Evolutionary conservation across 2,888 invertebrate genomes (phyloP).

Genomic region (Bruchidius siliquastri): DNA sequence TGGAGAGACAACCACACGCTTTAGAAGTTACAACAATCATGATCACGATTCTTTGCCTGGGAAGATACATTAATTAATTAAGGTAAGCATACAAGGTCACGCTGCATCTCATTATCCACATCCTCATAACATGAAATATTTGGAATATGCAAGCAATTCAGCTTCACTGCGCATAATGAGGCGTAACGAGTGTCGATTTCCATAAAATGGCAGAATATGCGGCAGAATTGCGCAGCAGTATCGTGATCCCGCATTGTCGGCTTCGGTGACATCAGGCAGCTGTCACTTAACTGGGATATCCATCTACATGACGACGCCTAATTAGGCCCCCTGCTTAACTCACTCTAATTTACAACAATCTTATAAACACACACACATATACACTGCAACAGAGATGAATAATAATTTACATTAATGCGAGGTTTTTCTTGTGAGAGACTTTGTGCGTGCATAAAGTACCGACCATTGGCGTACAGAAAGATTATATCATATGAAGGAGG

Average conservation of each 20-base stretch:
- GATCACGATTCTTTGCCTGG: too few species aligned
- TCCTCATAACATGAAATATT: background rate
- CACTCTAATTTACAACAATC: constrained; percentile 30
- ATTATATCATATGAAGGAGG: too few species aligned
- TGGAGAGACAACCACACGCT: too few species aligned
- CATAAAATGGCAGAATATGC: constrained; percentile 39
- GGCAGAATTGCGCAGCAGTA: constrained; percentile 36
- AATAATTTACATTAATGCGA: constrained; percentile 31
- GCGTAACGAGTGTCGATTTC: constrained; percentile 17
- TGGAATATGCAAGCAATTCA: background rate
- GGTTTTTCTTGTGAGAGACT: constrained; percentile 27
- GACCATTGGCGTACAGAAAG: background rate
- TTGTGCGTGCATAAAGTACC: background rate
- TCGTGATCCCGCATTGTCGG: constrained; percentile 4
- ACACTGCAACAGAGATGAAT: constrained; percentile 11
- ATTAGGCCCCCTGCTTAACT: constrained; percentile 18
- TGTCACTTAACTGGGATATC: constrained; percentile 26
- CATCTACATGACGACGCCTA: constrained; percentile 1
- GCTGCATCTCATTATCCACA: background rate
- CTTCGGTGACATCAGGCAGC: constrained; percentile 22
- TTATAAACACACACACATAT: constrained; percentile 21
- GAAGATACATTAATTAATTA: background rate
- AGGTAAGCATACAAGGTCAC: background rate
- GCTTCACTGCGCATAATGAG: background rate
- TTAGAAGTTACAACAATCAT: too few species aligned